These are phyloP conservation scores for Atta texana DNA, from an alignment of 1,140 invertebrate species.

Conservation along the genomic window DNA sequence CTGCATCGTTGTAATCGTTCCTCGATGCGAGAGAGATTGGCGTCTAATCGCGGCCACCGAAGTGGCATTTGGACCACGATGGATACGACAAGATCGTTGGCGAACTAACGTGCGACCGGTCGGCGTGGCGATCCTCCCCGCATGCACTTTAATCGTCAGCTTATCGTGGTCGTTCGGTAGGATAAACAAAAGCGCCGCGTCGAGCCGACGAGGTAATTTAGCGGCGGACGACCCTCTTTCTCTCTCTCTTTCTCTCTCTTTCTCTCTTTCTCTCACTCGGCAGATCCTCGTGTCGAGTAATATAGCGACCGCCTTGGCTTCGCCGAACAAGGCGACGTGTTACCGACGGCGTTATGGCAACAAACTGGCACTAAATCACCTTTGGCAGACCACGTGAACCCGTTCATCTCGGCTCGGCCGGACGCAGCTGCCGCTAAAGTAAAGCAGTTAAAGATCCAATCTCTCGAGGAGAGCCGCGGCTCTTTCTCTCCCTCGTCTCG, in stretches of 20 bases:
- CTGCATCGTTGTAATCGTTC: conserved; percentile 38
- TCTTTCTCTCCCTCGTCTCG: background rate
- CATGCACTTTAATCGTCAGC: conserved; percentile 41
- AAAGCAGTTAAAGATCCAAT: conserved; percentile 61
- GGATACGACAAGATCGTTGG: conserved; percentile 26
- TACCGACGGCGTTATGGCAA: conserved; percentile 73
- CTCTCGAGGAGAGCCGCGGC: conserved; percentile 28
- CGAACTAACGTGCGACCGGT: background rate
- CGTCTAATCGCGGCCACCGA: conserved; percentile 51
- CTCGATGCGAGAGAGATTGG: conserved; percentile 27
- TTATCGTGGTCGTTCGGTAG: conserved; percentile 37
- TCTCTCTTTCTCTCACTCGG: background rate
- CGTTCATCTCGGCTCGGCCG: conserved; percentile 72
- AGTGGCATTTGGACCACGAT: conserved; percentile 17
- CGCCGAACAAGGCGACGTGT: conserved; percentile 52
- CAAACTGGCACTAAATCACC: conserved; percentile 83
- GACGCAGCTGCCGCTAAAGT: conserved; percentile 71
- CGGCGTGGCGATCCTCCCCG: conserved; percentile 4
- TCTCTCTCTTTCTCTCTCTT: background rate
- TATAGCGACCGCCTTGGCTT: conserved; percentile 45
- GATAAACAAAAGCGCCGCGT: conserved; percentile 52
- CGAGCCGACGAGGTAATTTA: conserved; percentile 64
- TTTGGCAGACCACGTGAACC: conserved; percentile 77
- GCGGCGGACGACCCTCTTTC: background rate
- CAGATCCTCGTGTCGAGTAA: conserved; percentile 45